Percentiles rank a stretch among this genome's conserved stretches.
Conservation (phyloP, 2,113 vertebrate genomes). For the Dascyllus trimaculatus region DNA sequence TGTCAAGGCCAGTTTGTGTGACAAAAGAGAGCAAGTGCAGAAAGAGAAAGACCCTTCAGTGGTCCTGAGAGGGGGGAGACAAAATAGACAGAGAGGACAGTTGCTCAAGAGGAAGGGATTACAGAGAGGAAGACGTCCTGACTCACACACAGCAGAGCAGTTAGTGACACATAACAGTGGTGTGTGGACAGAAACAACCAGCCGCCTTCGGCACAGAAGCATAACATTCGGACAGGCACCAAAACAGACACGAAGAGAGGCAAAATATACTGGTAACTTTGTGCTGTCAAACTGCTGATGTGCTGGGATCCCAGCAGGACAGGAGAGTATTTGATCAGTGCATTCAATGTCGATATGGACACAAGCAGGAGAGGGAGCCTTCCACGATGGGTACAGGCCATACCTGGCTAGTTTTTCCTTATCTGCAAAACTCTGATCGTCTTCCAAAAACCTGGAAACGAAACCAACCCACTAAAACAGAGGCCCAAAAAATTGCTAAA, state of each 20-base stretch:
- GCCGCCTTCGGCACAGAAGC: constrained; percentile 32
- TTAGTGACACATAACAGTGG: constrained; percentile 60
- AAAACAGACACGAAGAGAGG: constrained; percentile 25
- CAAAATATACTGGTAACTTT: constrained; percentile 24
- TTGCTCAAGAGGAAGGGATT: constrained; percentile 66
- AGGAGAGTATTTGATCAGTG: constrained; percentile 51
- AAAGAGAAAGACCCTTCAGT: constrained; percentile 71
- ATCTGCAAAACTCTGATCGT: constrained; percentile 92
- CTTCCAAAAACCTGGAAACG: constrained; percentile 92
- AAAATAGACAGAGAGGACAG: constrained; percentile 60
- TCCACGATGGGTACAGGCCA: constrained; percentile 58
- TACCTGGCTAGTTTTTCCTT: constrained; percentile 95
- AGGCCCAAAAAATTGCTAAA: constrained; percentile 72
- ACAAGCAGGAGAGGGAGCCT: constrained; percentile 66
- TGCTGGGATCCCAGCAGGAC: constrained; percentile 43
- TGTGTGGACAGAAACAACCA: constrained; percentile 41
- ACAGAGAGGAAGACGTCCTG: constrained; percentile 41
- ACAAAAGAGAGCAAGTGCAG: constrained; percentile 68
- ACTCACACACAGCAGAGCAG: constrained; percentile 48
- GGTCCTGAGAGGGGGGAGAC: constrained; percentile 67
- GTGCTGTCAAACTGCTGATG: constrained; percentile 45
- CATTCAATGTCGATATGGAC: constrained; percentile 57
- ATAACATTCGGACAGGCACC: constrained; percentile 55
- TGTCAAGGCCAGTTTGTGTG: constrained; percentile 62
- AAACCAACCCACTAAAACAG: constrained; percentile 89